Conservation (phyloP, 2,797 vertebrate species). For the Falco peregrinus region DNA sequence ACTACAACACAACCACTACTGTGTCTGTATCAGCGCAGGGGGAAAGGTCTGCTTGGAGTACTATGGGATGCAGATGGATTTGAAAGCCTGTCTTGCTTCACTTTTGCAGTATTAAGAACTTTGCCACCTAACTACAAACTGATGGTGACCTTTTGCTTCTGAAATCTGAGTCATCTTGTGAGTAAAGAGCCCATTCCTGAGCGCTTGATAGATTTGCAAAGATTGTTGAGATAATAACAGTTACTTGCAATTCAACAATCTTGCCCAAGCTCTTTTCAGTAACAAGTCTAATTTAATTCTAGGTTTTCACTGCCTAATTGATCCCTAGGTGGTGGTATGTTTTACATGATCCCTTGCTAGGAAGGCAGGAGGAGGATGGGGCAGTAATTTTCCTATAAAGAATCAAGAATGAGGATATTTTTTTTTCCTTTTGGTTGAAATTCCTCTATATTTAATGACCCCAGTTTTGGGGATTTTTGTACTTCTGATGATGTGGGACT, state of each 20-base stretch:
- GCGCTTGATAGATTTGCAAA: conserved; percentile 37
- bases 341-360: conserved; percentile 50
- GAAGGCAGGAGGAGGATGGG: background rate
- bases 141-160: conserved; percentile 43
- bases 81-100: conserved; percentile 26
- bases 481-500: conserved; percentile 38
- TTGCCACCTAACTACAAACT: conserved; percentile 34
- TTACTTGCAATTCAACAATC: conserved; percentile 39
- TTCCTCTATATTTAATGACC: conserved; percentile 43
- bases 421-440: background rate
- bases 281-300: conserved; percentile 60
- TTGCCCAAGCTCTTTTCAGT: conserved; percentile 47
- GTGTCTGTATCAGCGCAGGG: background rate
- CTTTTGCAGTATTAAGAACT: conserved; percentile 32
- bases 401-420: background rate
- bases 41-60: conserved; percentile 27
- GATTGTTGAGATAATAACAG: conserved; percentile 43
- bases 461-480: conserved; percentile 6
- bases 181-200: conserved; percentile 34
- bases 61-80: conserved; percentile 44
- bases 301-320: conserved; percentile 57
- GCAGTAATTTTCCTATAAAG: conserved; percentile 29
- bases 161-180: conserved; percentile 44
- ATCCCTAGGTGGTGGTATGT: conserved; percentile 42
- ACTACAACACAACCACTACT: background rate